Evolutionary conservation across 2,113 vertebrate species (phyloP).

Genomic region (Thinocorus orbignyianus): DNA sequence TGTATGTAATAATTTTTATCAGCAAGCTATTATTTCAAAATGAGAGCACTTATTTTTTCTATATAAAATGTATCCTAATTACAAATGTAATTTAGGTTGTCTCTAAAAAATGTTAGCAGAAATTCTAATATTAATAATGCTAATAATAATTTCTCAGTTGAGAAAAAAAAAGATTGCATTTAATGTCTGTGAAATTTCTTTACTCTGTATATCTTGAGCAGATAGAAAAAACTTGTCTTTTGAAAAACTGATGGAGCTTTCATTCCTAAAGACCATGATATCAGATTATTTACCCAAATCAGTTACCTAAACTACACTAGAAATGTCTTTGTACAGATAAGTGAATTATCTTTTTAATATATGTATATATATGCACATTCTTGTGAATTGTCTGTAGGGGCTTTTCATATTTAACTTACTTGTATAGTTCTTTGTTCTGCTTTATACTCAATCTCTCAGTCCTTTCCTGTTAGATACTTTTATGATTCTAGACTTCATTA

Average conservation of each 20-base stretch:
- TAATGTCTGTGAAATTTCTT: background rate
- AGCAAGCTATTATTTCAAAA: background rate
- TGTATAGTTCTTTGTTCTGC: background rate
- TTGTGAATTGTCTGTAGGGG: background rate
- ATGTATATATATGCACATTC: background rate
- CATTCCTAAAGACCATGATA: background rate
- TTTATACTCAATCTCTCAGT: background rate
- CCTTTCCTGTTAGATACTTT: background rate
- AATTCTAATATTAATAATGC: background rate
- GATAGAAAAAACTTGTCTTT: background rate
- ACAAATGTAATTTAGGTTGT: background rate
- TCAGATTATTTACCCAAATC: background rate
- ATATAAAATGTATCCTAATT: background rate
- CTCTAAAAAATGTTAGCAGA: background rate
- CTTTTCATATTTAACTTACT: background rate
- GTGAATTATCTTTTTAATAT: background rate
- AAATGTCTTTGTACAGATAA: background rate
- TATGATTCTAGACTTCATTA: background rate
- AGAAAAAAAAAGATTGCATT: background rate
- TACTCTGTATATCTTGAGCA: background rate
- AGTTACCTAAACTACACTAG: background rate
- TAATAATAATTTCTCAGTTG: background rate
- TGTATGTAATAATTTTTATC: background rate
- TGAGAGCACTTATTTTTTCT: background rate
- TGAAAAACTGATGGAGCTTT: background rate